Evolutionary conservation across 1,140 invertebrate genomes (phyloP).

Genomic region (Catajapyx aquilonaris): DNA sequence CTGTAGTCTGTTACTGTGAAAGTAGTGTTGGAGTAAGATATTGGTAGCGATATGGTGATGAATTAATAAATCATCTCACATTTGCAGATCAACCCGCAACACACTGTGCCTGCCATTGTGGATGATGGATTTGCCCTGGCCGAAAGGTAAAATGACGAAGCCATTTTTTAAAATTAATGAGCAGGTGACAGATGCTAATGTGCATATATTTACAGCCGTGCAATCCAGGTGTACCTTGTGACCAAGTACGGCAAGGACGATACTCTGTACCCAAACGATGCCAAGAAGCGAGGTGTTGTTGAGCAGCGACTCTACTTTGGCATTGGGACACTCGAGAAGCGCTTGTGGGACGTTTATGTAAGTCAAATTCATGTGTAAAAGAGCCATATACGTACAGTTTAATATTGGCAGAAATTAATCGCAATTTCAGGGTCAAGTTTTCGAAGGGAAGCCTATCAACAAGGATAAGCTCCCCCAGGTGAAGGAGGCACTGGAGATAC

Average conservation of each 20-base stretch:
- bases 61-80: too few relatives aligned
- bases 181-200: too few relatives aligned
- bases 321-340: slow-evolving; percentile 20
- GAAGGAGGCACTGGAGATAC: too few relatives aligned
- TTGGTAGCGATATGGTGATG: too few relatives aligned
- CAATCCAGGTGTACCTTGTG: slow-evolving; percentile 19
- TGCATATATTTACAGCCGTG: too few relatives aligned
- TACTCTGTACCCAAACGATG: slow-evolving; percentile 24
- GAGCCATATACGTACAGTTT: not conserved
- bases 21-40: too few relatives aligned
- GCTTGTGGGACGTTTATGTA: slow-evolving; percentile 18
- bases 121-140: slow-evolving; percentile 17
- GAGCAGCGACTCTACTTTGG: slow-evolving; percentile 25
- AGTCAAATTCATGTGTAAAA: too few relatives aligned
- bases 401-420: not conserved
- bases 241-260: slow-evolving; percentile 23
- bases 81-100: slow-evolving; percentile 17
- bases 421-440: not conserved
- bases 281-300: slow-evolving; percentile 22
- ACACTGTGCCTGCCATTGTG: slow-evolving; percentile 16
- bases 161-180: too few relatives aligned
- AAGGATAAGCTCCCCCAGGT: too few relatives aligned
- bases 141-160: too few relatives aligned
- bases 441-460: not conserved
- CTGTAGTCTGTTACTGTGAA: too few relatives aligned